A percentile compares a stretch with the other conserved stretches of the same genome.
Conservation (phyloP, 2,797 vertebrate genomes). For the Halcyon chelicuti region DNA sequence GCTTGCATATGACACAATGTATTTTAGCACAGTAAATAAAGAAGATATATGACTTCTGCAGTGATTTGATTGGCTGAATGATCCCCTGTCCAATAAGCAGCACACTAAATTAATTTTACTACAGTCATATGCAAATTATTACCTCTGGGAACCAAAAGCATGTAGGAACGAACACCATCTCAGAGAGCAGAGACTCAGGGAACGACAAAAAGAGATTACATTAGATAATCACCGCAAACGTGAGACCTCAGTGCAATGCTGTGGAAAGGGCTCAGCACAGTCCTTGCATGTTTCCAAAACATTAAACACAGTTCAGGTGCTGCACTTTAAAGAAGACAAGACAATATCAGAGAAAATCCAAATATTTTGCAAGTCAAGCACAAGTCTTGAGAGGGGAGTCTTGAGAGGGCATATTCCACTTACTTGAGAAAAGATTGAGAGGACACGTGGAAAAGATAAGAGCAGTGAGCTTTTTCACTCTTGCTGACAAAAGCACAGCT, state of each 20-base stretch:
- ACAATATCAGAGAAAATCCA: conserved; percentile 18
- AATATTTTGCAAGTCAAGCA: neutral
- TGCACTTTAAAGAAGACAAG: neutral
- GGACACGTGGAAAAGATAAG: neutral
- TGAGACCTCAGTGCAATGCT: neutral
- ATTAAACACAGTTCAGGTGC: neutral
- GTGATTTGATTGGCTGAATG: conserved; percentile 29
- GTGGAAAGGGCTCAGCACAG: neutral
- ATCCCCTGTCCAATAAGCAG: conserved; percentile 12
- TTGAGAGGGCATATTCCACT: neutral
- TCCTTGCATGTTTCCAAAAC: neutral
- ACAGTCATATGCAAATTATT: conserved; percentile 15
- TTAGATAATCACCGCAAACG: neutral
- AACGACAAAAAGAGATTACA: neutral
- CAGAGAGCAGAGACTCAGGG: neutral
- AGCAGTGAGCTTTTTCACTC: neutral
- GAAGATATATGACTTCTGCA: conserved; percentile 20
- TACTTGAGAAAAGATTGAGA: neutral
- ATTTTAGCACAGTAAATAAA: conserved; percentile 28
- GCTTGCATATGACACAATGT: neutral
- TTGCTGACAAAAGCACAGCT: conserved; percentile 52
- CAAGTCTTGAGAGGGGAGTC: neutral
- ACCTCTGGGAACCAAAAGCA: neutral
- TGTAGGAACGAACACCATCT: neutral
- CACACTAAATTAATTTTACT: conserved; percentile 20